Evolutionary conservation across 2,113 vertebrate species (phyloP).

Genomic region (Fulica atra): DNA sequence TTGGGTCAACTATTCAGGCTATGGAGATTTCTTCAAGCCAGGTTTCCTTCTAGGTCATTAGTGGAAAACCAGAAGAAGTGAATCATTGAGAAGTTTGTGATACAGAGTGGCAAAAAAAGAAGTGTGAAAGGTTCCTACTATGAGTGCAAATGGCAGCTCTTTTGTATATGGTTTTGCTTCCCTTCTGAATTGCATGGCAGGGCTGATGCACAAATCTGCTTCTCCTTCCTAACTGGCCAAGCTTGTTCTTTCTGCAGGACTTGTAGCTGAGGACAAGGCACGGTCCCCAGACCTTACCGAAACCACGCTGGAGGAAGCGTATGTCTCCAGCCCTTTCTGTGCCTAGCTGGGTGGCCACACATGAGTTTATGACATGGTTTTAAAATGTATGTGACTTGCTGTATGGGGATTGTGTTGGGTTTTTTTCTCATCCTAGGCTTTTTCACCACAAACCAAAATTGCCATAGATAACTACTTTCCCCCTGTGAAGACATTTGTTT

Average conservation of each 20-base stretch:
- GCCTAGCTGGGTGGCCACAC: neutral
- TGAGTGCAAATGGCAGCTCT: neutral
- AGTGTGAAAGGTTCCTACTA: neutral
- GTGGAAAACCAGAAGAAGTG: neutral
- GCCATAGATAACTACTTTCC: neutral
- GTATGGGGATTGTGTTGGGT: neutral
- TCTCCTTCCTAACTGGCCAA: neutral
- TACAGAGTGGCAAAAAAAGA: neutral
- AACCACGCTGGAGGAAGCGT: accelerated
- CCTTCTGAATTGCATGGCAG: neutral
- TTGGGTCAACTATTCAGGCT: neutral
- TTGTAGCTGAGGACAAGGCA: neutral
- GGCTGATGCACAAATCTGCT: neutral
- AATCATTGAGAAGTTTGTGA: neutral
- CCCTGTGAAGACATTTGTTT: conserved; percentile 30
- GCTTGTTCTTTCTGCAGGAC: neutral
- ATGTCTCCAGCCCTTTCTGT: neutral
- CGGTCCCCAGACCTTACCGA: neutral
- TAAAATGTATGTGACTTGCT: neutral
- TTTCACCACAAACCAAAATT: conserved; percentile 28
- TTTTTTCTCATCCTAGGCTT: neutral
- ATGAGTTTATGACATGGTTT: neutral
- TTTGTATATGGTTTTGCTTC: neutral
- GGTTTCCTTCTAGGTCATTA: neutral
- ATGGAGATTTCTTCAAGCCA: neutral